These are phyloP conservation scores for Drosophila bocki DNA, from an alignment of 1,140 invertebrate genomes.

Conservation along the genomic window DNA sequence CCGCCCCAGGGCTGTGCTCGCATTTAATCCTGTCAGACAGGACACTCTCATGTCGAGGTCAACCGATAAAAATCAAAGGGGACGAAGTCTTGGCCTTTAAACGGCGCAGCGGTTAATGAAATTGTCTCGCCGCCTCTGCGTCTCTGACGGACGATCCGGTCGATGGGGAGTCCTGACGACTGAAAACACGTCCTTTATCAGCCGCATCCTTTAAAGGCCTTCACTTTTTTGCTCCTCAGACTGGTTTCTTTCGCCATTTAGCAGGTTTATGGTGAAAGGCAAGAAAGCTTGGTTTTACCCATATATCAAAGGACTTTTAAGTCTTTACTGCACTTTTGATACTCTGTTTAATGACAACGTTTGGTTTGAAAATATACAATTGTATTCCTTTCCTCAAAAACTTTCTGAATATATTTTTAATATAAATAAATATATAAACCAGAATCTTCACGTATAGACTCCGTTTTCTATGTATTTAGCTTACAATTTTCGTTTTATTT, in stretches of 20 bases:
- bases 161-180: slow-evolving; percentile 9
- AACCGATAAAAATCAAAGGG: slow-evolving; percentile 72
- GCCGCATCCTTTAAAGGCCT: not conserved
- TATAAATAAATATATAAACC: no score
- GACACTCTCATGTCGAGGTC: slow-evolving; percentile 39
- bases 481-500: not conserved
- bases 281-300: not conserved
- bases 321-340: not conserved
- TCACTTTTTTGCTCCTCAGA: slow-evolving; percentile 1
- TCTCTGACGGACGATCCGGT: slow-evolving; percentile 11
- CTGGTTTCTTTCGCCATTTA: not conserved
- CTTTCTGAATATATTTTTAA: not conserved
- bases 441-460: not conserved
- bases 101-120: slow-evolving; percentile 67
- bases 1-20: slow-evolving; percentile 17
- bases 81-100: slow-evolving; percentile 52
- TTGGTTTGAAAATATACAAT: not conserved
- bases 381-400: not conserved
- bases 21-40: slow-evolving; percentile 54
- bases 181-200: slow-evolving; percentile 3
- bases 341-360: not conserved
- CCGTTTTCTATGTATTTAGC: not conserved
- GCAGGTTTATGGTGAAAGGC: slow-evolving; percentile 56
- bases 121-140: slow-evolving; percentile 53
- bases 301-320: not conserved